These are phyloP conservation scores for Bellardia pandia DNA, from an alignment of 2,888 invertebrate genomes.

Conservation along the genomic window DNA sequence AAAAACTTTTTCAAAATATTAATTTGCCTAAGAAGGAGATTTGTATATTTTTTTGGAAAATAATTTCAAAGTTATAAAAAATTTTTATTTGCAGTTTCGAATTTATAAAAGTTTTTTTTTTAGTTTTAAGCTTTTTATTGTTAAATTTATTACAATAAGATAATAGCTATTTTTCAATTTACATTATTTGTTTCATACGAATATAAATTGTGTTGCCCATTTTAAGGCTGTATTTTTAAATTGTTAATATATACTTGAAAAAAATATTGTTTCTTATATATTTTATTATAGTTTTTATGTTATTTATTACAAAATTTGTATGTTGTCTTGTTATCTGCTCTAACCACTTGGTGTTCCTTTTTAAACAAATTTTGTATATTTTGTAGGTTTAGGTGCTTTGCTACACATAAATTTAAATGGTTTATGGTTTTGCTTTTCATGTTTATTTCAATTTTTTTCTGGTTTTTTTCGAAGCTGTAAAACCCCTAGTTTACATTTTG, in stretches of 20 bases:
- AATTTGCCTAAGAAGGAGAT: too few relatives aligned
- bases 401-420: neutral
- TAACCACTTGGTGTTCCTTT: neutral
- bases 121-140: too few relatives aligned
- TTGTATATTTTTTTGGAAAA: too few relatives aligned
- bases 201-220: neutral
- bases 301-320: neutral
- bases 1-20: too few relatives aligned
- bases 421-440: constrained; percentile 1
- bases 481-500: neutral
- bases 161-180: too few relatives aligned
- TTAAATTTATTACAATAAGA: too few relatives aligned
- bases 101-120: too few relatives aligned
- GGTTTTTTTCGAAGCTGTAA: neutral
- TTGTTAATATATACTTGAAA: too few relatives aligned
- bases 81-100: too few relatives aligned
- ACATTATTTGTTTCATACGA: too few relatives aligned
- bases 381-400: neutral
- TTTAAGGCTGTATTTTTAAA: neutral
- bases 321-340: neutral
- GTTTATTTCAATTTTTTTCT: neutral
- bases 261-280: too few relatives aligned
- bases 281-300: neutral
- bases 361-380: neutral
- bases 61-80: too few relatives aligned